phyloP scores from a whole-genome alignment of 2,888 invertebrate genomes.

The Campoletis raptor region DNA sequence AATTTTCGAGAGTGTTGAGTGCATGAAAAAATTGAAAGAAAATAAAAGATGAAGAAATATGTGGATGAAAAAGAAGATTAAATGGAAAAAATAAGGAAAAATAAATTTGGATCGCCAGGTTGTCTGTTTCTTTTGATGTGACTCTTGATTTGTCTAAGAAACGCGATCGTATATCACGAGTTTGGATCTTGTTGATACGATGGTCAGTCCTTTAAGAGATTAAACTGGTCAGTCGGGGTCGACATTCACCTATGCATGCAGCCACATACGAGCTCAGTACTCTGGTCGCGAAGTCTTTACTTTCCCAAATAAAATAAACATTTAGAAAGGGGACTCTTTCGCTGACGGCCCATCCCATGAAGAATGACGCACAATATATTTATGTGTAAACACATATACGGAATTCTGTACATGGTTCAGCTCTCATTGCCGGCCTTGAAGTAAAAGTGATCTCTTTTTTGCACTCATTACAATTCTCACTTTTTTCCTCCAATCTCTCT shows the following conservation, averaged over 20 bases:
- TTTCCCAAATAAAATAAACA: conserved; percentile 82
- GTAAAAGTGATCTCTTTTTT: conserved; percentile 81
- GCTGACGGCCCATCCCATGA: conserved; percentile 63
- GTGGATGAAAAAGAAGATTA: background rate
- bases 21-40: background rate
- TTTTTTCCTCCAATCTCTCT: conserved; percentile 45
- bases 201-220: conserved; percentile 14
- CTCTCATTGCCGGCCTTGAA: conserved; percentile 73
- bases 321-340: conserved; percentile 81
- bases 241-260: conserved; percentile 61
- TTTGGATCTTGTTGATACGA: background rate
- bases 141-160: background rate
- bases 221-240: conserved; percentile 54
- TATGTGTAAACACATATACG: conserved; percentile 25
- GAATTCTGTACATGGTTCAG: background rate
- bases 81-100: background rate
- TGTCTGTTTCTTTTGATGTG: background rate
- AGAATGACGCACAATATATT: conserved; percentile 25
- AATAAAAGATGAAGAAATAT: background rate
- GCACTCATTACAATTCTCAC: conserved; percentile 53
- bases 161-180: background rate
- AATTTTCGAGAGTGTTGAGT: background rate
- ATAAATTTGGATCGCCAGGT: background rate
- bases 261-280: conserved; percentile 48
- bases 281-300: conserved; percentile 68